Evolutionary conservation across 2,113 vertebrate species (phyloP).

Genomic region (Ifrita kowaldi): DNA sequence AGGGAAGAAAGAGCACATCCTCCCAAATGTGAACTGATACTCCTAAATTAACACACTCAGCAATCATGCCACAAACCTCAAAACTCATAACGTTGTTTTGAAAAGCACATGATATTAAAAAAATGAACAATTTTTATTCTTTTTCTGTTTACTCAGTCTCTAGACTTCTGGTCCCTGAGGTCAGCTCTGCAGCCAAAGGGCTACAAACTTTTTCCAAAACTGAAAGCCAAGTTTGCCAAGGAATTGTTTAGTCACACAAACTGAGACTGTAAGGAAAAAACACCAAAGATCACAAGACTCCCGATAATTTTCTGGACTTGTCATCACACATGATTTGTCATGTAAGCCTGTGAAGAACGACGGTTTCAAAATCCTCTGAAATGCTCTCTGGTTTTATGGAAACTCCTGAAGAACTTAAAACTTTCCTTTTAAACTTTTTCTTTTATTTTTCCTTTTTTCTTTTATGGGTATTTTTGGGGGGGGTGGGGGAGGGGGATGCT

Average conservation of each 20-base stretch:
- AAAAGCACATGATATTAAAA: background rate
- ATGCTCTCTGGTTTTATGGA: background rate
- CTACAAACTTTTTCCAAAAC: background rate
- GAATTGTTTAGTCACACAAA: conserved; percentile 31
- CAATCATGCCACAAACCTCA: background rate
- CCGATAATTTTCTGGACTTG: conserved; percentile 13
- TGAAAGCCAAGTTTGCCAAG: background rate
- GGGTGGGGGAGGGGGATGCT: accelerated
- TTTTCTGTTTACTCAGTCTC: conserved; percentile 25
- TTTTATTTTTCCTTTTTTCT: background rate
- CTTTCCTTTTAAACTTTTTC: background rate
- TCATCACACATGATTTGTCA: background rate
- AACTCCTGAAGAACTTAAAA: background rate
- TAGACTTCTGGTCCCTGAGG: background rate
- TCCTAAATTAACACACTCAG: background rate
- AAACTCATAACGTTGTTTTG: background rate
- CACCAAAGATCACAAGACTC: conserved; percentile 25
- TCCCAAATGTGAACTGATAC: background rate
- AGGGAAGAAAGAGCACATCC: background rate
- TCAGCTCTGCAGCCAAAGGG: background rate
- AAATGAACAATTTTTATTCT: background rate
- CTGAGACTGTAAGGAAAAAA: background rate
- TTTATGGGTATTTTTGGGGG: background rate
- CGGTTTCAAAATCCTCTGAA: background rate
- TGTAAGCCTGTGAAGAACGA: background rate